A percentile compares a stretch with the other conserved stretches of the same genome.
phyloP scores from a whole-genome alignment of 2,113 vertebrate genomes.

The Cranoglanis bouderius region DNA sequence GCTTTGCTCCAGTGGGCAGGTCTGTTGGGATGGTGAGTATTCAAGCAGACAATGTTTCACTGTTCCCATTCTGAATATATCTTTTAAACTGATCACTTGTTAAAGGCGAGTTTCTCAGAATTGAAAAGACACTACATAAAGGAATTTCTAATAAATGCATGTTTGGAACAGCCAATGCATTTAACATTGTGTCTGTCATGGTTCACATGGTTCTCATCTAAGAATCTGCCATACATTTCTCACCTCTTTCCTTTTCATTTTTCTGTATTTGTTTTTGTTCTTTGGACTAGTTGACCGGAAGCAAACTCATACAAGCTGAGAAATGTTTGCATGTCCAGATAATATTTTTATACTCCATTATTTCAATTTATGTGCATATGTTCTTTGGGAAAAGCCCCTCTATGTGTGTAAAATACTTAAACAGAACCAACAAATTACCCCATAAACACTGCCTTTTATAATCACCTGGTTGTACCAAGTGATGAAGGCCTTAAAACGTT shows the following conservation, averaged over 20 bases:
- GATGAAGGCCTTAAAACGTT: slow-evolving; percentile 32
- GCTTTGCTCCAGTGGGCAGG: slow-evolving; percentile 41
- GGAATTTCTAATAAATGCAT: neutral
- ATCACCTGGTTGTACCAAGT: slow-evolving; percentile 34
- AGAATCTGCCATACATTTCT: neutral
- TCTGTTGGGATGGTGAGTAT: slow-evolving; percentile 56
- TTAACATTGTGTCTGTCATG: neutral
- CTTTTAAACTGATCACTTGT: neutral
- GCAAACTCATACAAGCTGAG: neutral
- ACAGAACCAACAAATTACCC: neutral
- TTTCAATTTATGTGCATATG: neutral
- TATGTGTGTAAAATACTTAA: neutral
- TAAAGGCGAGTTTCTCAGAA: neutral
- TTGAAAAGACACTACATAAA: neutral
- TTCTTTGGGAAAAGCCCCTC: neutral
- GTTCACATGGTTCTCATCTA: neutral
- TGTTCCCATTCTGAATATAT: neutral
- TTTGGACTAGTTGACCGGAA: neutral
- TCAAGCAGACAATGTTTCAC: slow-evolving; percentile 2
- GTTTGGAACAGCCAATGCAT: neutral
- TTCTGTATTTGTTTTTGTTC: neutral
- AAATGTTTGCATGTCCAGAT: neutral
- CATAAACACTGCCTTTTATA: slow-evolving; percentile 27
- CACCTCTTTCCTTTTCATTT: neutral
- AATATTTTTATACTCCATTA: neutral